Conservation (phyloP, 2,888 invertebrate species). For the Antheraea assamensis region DNA sequence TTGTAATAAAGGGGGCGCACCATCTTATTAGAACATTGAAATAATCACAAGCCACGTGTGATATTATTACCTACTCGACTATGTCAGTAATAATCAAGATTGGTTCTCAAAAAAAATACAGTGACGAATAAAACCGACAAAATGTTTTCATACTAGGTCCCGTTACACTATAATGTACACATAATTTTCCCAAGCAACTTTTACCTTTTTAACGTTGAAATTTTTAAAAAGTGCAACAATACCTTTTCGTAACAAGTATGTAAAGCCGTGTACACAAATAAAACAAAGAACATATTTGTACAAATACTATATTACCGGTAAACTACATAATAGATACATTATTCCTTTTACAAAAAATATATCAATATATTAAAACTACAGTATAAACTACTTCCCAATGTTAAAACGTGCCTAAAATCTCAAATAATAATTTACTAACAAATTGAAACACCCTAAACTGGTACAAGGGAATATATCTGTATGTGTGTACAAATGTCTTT, state of each 20-base stretch:
- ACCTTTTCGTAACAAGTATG: not conserved
- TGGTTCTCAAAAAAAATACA: too few relatives aligned
- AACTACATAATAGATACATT: constrained; percentile 44
- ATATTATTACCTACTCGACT: too few relatives aligned
- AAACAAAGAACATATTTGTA: constrained; percentile 49
- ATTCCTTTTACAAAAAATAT: constrained; percentile 65
- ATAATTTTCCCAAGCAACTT: too few relatives aligned
- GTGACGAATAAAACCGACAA: too few relatives aligned
- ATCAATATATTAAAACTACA: constrained; percentile 62
- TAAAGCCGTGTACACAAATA: constrained; percentile 31
- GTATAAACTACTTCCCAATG: constrained; percentile 78
- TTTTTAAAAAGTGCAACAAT: not conserved
- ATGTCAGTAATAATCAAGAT: too few relatives aligned
- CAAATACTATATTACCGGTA: constrained; percentile 74
- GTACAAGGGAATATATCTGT: not conserved
- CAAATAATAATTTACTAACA: constrained; percentile 15
- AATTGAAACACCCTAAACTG: not conserved
- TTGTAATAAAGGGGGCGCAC: too few relatives aligned
- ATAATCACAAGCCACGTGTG: too few relatives aligned
- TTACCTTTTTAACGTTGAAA: not conserved
- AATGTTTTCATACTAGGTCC: too few relatives aligned
- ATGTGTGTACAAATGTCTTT: not conserved
- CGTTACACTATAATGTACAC: too few relatives aligned
- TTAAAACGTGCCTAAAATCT: constrained; percentile 74
- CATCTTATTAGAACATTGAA: too few relatives aligned